Evolutionary conservation across 92 coral and sea anemone species (phyloP), one percentile per base, ranked within the genome.

Genomic region (Zoanthus sociatus): DNA sequence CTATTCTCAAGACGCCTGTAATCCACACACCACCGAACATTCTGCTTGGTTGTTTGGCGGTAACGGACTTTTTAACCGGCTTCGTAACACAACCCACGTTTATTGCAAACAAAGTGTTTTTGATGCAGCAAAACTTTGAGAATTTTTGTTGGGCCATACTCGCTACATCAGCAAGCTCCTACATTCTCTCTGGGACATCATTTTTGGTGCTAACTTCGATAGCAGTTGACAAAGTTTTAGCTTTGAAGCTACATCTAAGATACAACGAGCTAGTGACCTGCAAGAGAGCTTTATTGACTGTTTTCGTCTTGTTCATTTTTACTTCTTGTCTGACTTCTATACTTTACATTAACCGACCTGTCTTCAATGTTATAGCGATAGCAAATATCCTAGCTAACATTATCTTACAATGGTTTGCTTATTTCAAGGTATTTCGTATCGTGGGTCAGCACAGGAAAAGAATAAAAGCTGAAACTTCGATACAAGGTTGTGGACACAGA

Each of bases 181-280:
- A 81, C 13, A 81, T 81, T 64, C 85, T 81, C 42, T 64, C 85
- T 17, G 85, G 85, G 2, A 81, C 85, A 0, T 81, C 85, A 0
- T 81, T 81, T 32, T 60, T 81, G 15, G 73, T 81, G 31, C 61
- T 81, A 8, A 81, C 85, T n/a, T 60, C 85, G 1, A 81, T 81
- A 9, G 85, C 58, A 21, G 56, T 44, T 4, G 85, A 81, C 64
- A 81, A 66, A 7, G 18, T 44, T 2, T 48, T 81, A 46, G 85
- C 85, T 1, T 44, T 81, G 75, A 46, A 64, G 17, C 60, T 81
- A 12, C 85, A 81, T 66, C 66, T 81, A 14, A 64, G 85, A 17
- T 81, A 81, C 30, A 63, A 81, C 21, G 85, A 66, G 70, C 44
- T 81, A 14, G 85, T 81, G 60, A 81, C 85, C 26, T 66, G 73